These are phyloP conservation scores for Sinodicranocentrus sp. DNA, from an alignment of 2,888 invertebrate species.

Conservation along the genomic window DNA sequence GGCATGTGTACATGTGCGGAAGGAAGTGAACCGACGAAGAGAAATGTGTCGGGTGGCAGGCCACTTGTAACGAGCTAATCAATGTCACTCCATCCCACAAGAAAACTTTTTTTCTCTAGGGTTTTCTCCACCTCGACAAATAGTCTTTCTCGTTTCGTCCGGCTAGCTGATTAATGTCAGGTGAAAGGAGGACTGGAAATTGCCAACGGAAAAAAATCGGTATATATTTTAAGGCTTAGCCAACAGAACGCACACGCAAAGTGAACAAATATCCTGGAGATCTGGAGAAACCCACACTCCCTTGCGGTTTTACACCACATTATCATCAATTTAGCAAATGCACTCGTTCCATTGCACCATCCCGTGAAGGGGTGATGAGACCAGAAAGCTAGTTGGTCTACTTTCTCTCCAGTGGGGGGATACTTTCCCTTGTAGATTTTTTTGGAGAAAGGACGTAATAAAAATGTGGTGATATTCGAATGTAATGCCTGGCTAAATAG, in stretches of 20 bases:
- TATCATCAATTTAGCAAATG: constrained; percentile 13
- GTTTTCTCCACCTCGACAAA: too few relatives aligned
- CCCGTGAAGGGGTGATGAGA: too few relatives aligned
- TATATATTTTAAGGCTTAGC: neutral
- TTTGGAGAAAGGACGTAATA: too few relatives aligned
- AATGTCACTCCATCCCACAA: constrained; percentile 27
- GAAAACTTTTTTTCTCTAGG: neutral
- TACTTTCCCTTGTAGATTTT: too few relatives aligned
- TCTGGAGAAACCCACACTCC: too few relatives aligned
- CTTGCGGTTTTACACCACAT: constrained; percentile 1
- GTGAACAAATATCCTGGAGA: too few relatives aligned
- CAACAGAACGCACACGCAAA: too few relatives aligned
- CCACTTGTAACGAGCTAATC: constrained; percentile 23
- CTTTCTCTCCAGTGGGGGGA: too few relatives aligned
- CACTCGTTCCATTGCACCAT: too few relatives aligned
- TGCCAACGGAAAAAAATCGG: neutral
- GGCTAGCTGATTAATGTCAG: constrained; percentile 4
- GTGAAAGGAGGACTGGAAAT: neutral
- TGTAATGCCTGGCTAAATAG: too few relatives aligned
- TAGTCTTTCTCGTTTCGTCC: neutral
- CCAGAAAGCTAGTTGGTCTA: too few relatives aligned
- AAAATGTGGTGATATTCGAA: too few relatives aligned
- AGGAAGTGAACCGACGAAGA: neutral
- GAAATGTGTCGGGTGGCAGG: constrained; percentile 20
- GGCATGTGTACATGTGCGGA: neutral